Percentiles rank a stretch among this genome's conserved stretches.
Evolutionary conservation across 2,888 invertebrate species (phyloP).

Genomic region (Rhamnusium bicolor): DNA sequence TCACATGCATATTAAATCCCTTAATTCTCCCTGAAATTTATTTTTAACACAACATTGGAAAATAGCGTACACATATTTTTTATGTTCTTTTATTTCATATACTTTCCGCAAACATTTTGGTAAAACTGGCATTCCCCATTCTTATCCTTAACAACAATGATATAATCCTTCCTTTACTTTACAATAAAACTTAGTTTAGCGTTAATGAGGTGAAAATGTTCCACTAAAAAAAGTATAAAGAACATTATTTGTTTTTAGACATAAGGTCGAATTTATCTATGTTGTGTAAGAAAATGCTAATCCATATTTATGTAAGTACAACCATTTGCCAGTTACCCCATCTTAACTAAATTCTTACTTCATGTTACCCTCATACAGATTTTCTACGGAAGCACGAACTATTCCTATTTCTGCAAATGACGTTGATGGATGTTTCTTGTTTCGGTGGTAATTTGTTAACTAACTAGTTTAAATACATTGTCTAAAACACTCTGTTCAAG

Average conservation of each 20-base stretch:
- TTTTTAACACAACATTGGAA: no score
- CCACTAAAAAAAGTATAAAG: not conserved
- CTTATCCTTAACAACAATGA: no score
- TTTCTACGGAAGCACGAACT: conserved; percentile 24
- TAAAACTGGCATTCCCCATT: no score
- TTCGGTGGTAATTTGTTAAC: conserved; percentile 48
- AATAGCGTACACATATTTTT: no score
- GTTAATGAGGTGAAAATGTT: no score
- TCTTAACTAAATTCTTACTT: conserved; percentile 17
- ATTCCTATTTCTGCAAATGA: conserved; percentile 47
- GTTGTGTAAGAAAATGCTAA: conserved; percentile 18
- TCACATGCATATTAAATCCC: no score
- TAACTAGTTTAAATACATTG: conserved; percentile 47
- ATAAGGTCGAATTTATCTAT: not conserved
- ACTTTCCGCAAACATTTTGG: no score
- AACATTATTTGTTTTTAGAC: not conserved
- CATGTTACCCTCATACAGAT: not conserved
- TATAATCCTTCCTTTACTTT: no score
- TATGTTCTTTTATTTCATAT: no score
- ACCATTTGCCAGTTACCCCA: conserved; percentile 6
- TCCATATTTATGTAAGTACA: conserved; percentile 23
- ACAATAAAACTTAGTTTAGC: no score
- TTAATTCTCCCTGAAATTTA: no score
- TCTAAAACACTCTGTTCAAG: conserved; percentile 38
- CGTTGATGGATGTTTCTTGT: conserved; percentile 55